Percentiles rank a stretch among this genome's conserved stretches.
phyloP scores from a whole-genome alignment of 1,140 invertebrate genomes.

The Trichogramma pretiosum region DNA sequence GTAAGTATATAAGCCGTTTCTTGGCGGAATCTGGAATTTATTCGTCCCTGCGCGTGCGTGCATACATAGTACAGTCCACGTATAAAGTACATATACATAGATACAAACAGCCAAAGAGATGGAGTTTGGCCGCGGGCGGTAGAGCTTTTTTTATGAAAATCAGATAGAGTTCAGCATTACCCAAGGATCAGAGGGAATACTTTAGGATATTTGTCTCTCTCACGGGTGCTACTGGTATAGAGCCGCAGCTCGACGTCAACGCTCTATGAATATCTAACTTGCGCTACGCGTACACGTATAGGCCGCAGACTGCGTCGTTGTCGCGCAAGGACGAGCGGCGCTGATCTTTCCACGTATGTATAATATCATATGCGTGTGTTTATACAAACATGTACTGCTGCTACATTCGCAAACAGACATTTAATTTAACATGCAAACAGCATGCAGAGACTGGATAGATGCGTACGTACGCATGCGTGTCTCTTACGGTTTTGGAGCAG shows the following conservation, averaged over 20 bases:
- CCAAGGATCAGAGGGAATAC: slow-evolving; percentile 32
- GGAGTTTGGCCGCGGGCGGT: too few species aligned
- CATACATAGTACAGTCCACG: too few species aligned
- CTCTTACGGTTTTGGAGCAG: background rate
- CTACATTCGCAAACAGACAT: slow-evolving; percentile 34
- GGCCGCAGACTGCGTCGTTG: too few species aligned
- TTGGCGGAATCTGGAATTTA: slow-evolving; percentile 7
- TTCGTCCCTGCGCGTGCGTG: background rate
- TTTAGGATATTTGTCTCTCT: slow-evolving; percentile 23
- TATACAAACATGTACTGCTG: too few species aligned
- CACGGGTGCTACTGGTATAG: slow-evolving; percentile 26
- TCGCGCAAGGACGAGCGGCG: slow-evolving; percentile 4
- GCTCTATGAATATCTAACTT: too few species aligned
- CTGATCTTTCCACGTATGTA: slow-evolving; percentile 16
- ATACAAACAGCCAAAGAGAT: too few species aligned
- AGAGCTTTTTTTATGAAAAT: slow-evolving; percentile 18
- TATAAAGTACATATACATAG: too few species aligned
- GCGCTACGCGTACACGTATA: too few species aligned
- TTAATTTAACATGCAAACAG: slow-evolving; percentile 39
- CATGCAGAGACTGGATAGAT: too few species aligned
- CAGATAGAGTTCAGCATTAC: slow-evolving; percentile 11
- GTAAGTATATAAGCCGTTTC: too few species aligned
- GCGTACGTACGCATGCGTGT: background rate
- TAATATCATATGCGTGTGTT: background rate
- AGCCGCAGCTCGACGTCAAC: slow-evolving; percentile 15